Evolutionary conservation across 2,888 invertebrate genomes (phyloP), one percentile per base, ranked within the genome.

Genomic region (Dasypogon diadema): DNA sequence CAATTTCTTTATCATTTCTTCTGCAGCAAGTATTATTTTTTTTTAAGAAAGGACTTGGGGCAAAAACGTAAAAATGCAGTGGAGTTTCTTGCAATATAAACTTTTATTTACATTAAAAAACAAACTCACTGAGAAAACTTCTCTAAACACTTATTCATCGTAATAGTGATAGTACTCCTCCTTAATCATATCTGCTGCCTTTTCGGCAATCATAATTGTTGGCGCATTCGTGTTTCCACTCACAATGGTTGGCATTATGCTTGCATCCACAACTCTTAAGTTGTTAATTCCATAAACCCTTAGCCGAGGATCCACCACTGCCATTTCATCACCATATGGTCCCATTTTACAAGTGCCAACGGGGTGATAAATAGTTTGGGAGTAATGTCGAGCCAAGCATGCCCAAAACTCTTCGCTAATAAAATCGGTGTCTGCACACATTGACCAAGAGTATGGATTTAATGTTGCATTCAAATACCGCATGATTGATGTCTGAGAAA

Each of bases 221-320:
- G 95, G 93, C 0, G 93, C 94, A 81, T 94, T 94, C 0, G 94
- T 95, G 82, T 95, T 94, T 0, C 94, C 95, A 34, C 89, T 92
- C 0, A 91, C 88, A 73, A 95, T 93, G 1, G 86, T 89, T 0
- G 95, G 95, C 93, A 96, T 95, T 18, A 96, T 88, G 79, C 94
- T 94, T 0, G 91, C 93, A 83, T 96, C 96, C 2, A 94, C 89
- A 0, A 96, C 92, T 30, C 95, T 87, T 4, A 96, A 87, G 4
- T 89, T 88, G 12, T 86, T 84, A 0, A 94, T 86, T 0, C 93
- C 94, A 79, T 91, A 88, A 0, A 93, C 91, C 82, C 89, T 83
- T 18, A 94, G 83, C 73, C 92, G 87, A 0, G 91, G 86, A 84
- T 94, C 91, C 0, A 95, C 93, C 0, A 94, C 94, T 0, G 91